Percentiles rank a stretch among this genome's conserved stretches.
These are phyloP conservation scores for Drosophila lacertosa DNA, from an alignment of 1,140 invertebrate genomes.

Conservation along the genomic window DNA sequence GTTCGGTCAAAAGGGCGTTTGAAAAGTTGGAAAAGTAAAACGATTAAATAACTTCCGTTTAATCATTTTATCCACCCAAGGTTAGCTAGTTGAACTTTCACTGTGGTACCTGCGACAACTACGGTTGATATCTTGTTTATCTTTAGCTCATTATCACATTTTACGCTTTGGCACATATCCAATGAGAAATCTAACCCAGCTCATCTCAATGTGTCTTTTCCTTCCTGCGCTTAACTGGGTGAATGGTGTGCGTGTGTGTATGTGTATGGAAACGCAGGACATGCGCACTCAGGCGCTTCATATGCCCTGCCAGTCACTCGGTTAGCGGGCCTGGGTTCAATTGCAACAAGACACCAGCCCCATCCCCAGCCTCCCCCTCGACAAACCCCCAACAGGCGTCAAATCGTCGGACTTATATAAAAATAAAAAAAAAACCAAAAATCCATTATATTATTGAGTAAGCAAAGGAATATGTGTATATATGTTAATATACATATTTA, in stretches of 20 bases:
- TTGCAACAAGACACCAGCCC: conserved; percentile 48
- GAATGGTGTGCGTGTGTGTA: conserved; percentile 23
- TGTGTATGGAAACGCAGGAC: conserved; percentile 63
- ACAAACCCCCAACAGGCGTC: conserved; percentile 2
- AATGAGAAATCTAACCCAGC: conserved; percentile 7
- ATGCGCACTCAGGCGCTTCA: conserved; percentile 59
- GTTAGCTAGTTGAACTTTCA: not conserved
- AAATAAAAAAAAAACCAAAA: conserved; percentile 3
- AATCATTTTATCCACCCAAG: not conserved
- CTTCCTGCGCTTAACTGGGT: conserved; percentile 33
- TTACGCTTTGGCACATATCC: conserved; percentile 4
- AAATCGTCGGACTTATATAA: conserved; percentile 61
- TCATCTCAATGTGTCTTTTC: conserved; percentile 15
- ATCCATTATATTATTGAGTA: too few relatives aligned
- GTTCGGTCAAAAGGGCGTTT: too few relatives aligned
- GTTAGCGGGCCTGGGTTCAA: conserved; percentile 49
- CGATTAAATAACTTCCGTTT: too few relatives aligned
- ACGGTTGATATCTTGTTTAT: conserved; percentile 5
- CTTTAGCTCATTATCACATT: conserved; percentile 6
- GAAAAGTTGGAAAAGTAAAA: too few relatives aligned
- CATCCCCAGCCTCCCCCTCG: not conserved
- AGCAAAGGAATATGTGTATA: conserved; percentile 1
- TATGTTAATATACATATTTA: not conserved
- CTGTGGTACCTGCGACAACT: not conserved
- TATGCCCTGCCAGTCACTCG: conserved; percentile 40